Evolutionary conservation across 2,797 vertebrate species (phyloP).

Genomic region (Coccyzus lansbergi): DNA sequence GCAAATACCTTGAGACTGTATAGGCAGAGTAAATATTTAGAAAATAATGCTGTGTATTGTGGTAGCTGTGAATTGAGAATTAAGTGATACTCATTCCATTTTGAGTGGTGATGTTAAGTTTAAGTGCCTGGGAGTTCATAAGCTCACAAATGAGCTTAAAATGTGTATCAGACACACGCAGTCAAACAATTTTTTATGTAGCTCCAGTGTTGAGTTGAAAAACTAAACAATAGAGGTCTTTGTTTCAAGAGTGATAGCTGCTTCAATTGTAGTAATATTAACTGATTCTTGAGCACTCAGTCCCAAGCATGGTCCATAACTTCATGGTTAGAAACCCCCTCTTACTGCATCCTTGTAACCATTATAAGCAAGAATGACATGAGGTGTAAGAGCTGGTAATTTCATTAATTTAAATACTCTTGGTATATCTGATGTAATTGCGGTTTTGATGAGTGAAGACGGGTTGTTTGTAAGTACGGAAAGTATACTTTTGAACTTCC

Average conservation of each 20-base stretch:
- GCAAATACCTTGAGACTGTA: slow-evolving; percentile 30
- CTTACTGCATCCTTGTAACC: neutral
- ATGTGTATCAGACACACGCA: neutral
- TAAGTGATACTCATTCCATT: neutral
- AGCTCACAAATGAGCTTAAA: neutral
- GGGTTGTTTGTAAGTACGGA: neutral
- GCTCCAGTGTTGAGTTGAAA: neutral
- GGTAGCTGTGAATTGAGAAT: neutral
- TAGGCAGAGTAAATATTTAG: slow-evolving; percentile 30
- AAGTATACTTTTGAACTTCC: neutral
- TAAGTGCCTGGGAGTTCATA: neutral
- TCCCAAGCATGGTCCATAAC: neutral
- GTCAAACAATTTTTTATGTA: neutral
- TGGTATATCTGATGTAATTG: neutral
- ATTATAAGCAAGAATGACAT: neutral
- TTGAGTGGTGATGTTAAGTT: neutral
- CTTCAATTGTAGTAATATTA: neutral
- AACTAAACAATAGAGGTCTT: neutral
- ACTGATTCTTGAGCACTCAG: neutral
- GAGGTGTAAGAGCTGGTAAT: neutral
- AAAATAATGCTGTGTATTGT: neutral
- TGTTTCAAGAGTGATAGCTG: neutral
- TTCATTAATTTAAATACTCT: neutral
- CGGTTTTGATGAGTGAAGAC: neutral
- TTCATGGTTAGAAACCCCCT: neutral